A percentile compares a stretch with the other conserved stretches of the same genome.
Conservation (phyloP, 37 sponge, comb jelly and placozoan genomes). For the Crambe crambe region DNA sequence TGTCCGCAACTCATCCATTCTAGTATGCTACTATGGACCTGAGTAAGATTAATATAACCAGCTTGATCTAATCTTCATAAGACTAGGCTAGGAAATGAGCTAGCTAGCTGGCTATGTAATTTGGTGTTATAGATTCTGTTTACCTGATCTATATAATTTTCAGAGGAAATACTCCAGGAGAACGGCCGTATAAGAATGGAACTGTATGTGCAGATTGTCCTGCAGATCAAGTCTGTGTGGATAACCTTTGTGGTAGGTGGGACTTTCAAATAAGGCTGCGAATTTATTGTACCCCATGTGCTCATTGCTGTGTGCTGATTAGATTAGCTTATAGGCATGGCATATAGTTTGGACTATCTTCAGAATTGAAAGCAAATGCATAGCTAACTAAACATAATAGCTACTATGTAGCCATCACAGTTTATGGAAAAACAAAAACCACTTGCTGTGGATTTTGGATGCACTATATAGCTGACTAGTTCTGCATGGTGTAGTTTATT, state of each 20-base stretch:
- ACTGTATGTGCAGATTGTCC: constrained; percentile 19
- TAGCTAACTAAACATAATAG: neutral
- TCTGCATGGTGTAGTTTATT: too few relatives aligned
- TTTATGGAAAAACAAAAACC: neutral
- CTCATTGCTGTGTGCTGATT: too few relatives aligned
- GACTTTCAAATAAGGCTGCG: neutral
- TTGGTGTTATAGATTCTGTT: neutral
- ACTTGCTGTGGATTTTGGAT: too few relatives aligned
- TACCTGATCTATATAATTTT: neutral
- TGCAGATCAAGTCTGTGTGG: neutral
- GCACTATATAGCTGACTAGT: too few relatives aligned
- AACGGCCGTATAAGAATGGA: constrained; percentile 19
- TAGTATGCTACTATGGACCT: constrained; percentile 58
- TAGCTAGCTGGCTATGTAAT: neutral
- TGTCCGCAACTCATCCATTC: constrained; percentile 12
- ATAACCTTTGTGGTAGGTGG: constrained; percentile 27
- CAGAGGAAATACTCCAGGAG: constrained; percentile 25
- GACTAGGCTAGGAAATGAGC: neutral
- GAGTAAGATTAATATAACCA: constrained; percentile 26
- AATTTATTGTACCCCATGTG: too few relatives aligned
- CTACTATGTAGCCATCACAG: neutral
- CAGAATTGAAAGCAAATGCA: neutral
- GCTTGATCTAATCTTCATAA: neutral
- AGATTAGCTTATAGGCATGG: too few relatives aligned
- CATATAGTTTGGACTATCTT: neutral